Conservation (phyloP, 2,888 invertebrate species). For the Yponomeuta cagnagella region DNA sequence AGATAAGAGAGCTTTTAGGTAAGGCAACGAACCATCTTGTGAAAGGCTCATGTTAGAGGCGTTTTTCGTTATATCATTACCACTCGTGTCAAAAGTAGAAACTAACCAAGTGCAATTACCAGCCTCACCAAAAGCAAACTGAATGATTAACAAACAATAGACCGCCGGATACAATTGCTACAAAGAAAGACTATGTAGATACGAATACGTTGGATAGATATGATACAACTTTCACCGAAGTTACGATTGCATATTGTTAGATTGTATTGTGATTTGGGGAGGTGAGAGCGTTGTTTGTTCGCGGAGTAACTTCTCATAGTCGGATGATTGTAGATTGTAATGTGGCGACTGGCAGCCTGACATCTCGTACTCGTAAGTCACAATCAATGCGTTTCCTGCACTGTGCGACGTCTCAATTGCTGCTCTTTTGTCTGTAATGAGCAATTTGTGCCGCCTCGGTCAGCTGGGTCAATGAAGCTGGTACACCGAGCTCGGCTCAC, state of each 20-base stretch:
- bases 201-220: conserved; percentile 21
- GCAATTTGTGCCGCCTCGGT: conserved; percentile 64
- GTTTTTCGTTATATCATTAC: neutral
- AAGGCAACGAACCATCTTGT: neutral
- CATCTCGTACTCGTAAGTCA: conserved; percentile 51
- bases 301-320: neutral
- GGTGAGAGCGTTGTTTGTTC: conserved; percentile 13
- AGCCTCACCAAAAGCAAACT: conserved; percentile 33
- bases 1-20: no score
- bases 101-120: neutral
- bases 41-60: no score
- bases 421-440: conserved; percentile 67
- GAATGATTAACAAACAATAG: conserved; percentile 62
- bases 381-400: conserved; percentile 66
- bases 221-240: conserved; percentile 40
- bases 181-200: conserved; percentile 29
- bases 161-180: conserved; percentile 44
- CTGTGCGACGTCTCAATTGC: conserved; percentile 66
- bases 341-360: conserved; percentile 30
- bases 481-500: conserved; percentile 4
- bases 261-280: conserved; percentile 13
- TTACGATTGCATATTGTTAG: conserved; percentile 28
- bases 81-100: conserved; percentile 6
- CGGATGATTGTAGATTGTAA: neutral
- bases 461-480: conserved; percentile 46